Base-by-base conservation (phyloP, 2,797 vertebrate genomes). In the Acanthopagrus latus region DNA sequence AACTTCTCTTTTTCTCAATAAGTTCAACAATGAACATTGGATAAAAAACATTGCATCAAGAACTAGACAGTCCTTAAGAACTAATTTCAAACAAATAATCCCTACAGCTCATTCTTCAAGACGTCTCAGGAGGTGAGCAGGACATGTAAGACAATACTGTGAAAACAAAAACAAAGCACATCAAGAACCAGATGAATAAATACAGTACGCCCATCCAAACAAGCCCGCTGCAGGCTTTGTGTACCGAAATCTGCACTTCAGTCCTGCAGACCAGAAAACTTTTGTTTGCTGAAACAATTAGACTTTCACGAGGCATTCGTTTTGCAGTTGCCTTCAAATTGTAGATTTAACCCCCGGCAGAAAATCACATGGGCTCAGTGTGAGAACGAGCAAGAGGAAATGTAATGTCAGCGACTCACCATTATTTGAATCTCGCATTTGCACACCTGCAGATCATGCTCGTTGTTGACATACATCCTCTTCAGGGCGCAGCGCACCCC, bases 401-500 rank as follows among this genome's bases (percentile, higher is more conserved):
- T 63, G 62, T 21, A 2, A 55, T 46, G 41, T 29, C 20, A 68
- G 58, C 11, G 33, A 90, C 98, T 97, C 94, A 99, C 98, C 98
- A 99, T 99, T 88, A 99, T 99, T 81, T 99, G 97, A 89, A 99
- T 98, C 88, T 99, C 98, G 46, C 96, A 92, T 89, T 99, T 97
- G 96, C 98, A 99, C 86, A 99, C 97, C 84, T 99, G 97, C 81
- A 99, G 94, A 88, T 99, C 98, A 0, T 99, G 93, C 84, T 99
- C 98, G 0, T 98, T 98, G 89, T 99, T 99, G 92, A 99, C 98
- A 0, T 99, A 99, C 98, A 99, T 99, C 89, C 98, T 95, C 94
- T 99, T 99, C 88, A 99, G 96, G 82, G 98, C 98, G 76, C 97
- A 98, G 20, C 97, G 97, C 84, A 98, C 92, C 20, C 97, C 97